Percentiles rank a stretch among this genome's conserved stretches.
phyloP scores from a whole-genome alignment of 2,888 invertebrate genomes.

The Theodoxus fluviatilis region DNA sequence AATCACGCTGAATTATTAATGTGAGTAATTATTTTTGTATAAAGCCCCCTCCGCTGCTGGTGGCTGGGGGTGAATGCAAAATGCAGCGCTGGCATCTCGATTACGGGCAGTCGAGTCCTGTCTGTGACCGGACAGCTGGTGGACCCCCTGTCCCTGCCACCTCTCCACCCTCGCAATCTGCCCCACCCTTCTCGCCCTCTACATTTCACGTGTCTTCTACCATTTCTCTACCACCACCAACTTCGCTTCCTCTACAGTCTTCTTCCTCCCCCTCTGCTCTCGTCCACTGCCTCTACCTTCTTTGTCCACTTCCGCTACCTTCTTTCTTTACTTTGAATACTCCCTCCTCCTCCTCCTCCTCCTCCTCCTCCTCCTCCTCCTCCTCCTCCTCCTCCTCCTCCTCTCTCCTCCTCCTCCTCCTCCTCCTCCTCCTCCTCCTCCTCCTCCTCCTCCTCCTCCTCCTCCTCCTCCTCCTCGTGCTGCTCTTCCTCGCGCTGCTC shows the following conservation, averaged over 20 bases:
- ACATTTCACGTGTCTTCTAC: slow-evolving; percentile 8
- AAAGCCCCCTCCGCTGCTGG: too few species aligned
- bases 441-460: background rate
- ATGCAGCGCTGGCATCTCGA: too few species aligned
- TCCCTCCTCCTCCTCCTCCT: slow-evolving; percentile 6
- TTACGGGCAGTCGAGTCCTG: too few species aligned
- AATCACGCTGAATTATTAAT: too few species aligned
- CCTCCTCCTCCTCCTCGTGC: background rate
- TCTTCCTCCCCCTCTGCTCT: slow-evolving; percentile 17
- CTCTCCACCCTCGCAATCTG: background rate
- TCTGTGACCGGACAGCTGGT: background rate
- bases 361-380: slow-evolving; percentile 4
- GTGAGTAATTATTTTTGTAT: too few species aligned
- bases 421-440: background rate
- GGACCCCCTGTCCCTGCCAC: background rate
- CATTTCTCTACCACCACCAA: background rate
- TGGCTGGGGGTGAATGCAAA: too few species aligned
- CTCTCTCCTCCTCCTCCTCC: background rate
- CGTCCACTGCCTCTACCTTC: background rate
- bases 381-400: slow-evolving; percentile 13
- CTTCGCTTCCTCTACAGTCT: slow-evolving; percentile 12
- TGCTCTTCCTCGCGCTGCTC: background rate
- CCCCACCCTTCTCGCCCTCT: slow-evolving; percentile 9
- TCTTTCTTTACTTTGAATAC: background rate
- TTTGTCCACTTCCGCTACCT: background rate